These are phyloP conservation scores for Chloropsis cyanopogon DNA, from an alignment of 2,113 vertebrate species.

Conservation along the genomic window DNA sequence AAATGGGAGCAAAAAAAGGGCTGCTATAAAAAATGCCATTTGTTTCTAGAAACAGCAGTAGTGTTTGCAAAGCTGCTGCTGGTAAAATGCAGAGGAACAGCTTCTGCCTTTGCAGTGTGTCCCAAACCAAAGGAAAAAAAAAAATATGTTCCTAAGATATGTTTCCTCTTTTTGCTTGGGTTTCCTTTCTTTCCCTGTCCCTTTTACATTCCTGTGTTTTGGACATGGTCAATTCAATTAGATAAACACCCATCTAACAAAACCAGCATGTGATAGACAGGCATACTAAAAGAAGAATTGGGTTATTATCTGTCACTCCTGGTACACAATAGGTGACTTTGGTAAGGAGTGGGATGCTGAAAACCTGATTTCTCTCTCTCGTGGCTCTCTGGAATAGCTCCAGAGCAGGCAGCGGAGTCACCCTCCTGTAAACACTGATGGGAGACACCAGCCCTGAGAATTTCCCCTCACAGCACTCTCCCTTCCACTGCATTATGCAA, in stretches of 20 bases:
- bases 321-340: background rate
- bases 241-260: background rate
- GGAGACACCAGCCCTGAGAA: background rate
- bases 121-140: no score
- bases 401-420: background rate
- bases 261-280: background rate
- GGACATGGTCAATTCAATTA: background rate
- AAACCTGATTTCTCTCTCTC: background rate
- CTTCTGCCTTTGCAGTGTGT: no score
- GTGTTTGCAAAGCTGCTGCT: no score
- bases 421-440: background rate
- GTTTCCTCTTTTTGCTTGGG: background rate
- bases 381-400: background rate
- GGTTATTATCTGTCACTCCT: background rate
- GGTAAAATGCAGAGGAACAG: no score
- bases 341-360: background rate
- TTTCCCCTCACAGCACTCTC: background rate
- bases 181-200: background rate
- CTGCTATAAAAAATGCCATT: background rate
- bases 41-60: background rate
- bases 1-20: no score
- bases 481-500: slow-evolving; percentile 30
- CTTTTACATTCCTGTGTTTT: background rate
- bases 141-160: no score
- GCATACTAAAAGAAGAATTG: background rate